Evolutionary conservation across 2,888 invertebrate species (phyloP), one percentile per base, ranked within the genome.

Genomic region (Drosophila rellima): DNA sequence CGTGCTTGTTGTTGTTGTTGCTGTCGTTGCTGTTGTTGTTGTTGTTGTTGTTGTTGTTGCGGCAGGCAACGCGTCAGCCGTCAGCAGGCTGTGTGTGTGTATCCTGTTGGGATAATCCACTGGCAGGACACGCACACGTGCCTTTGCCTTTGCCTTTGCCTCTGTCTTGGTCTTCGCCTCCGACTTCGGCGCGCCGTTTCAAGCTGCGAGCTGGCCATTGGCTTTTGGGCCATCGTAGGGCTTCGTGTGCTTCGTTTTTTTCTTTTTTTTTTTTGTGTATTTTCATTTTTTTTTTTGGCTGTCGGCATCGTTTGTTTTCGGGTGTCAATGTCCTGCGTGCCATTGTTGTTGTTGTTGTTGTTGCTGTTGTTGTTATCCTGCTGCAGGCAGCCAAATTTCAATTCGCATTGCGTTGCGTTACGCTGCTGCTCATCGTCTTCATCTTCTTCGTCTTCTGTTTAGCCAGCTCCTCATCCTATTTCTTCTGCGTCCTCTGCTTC

Each of bases 321-420:
- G 89, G 90, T 90, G 88, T 88, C 88, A 88, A 88, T 90, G 88
- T 90, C 89, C 88, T 88, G 80, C 83, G 82, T 84, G 68, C 64
- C 35, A 56, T 26, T 64, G 47, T 3, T 35, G 39, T 23, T 59
- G 37, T 20, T 54, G 48, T 6, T 40, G 18, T 20, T 39, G 44
- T 3, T 48, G 44, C 2, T 66, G 48, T 20, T 52, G 56, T 40
- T 71, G 73, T 48, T 80, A 60, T 63, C 56, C 74, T 70, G 84
- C 77, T 68, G 68, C 63, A 63, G 68, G 68, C 77, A 63, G 55
- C 62, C 63, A 29, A 70, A 75, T 76, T 79, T 82, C 80, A 80
- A 88, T 84, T 84, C 80, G 86, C 78, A 76, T 70, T 89, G 80
- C 85, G 81, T 83, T 78, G 83, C 48, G 48, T 48, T 47, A 31